Evolutionary conservation across 2,797 vertebrate genomes (phyloP).

Genomic region (Cynodonichthys magdalenae): DNA sequence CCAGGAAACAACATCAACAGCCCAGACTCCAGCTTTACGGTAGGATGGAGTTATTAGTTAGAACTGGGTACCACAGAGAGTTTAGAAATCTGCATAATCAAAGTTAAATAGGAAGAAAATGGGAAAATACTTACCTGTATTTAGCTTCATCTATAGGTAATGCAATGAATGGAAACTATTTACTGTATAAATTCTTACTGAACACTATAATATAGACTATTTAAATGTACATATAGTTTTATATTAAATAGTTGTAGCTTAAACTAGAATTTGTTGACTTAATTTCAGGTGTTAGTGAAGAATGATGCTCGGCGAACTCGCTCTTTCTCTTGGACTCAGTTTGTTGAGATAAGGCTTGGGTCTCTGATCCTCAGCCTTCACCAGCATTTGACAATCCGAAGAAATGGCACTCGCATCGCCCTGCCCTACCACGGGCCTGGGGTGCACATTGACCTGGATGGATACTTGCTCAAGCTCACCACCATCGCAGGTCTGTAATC

Average conservation of each 20-base stretch:
- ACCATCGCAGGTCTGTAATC: slow-evolving; percentile 87
- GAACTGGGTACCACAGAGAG: background rate
- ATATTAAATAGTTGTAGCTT: background rate
- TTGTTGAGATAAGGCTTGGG: slow-evolving; percentile 89
- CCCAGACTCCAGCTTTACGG: slow-evolving; percentile 86
- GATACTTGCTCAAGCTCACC: slow-evolving; percentile 95
- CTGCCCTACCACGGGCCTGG: slow-evolving; percentile 90
- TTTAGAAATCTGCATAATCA: background rate
- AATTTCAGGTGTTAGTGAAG: slow-evolving; percentile 87
- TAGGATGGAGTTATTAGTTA: slow-evolving; percentile 4
- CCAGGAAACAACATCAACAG: slow-evolving; percentile 49
- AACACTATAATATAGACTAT: too few relatives aligned
- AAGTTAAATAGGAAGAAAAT: background rate
- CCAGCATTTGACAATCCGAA: slow-evolving; percentile 94
- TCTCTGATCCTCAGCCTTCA: slow-evolving; percentile 89
- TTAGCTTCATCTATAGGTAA: background rate
- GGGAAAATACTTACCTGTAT: background rate
- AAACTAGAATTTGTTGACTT: background rate
- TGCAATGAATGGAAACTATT: too few relatives aligned
- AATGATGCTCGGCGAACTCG: slow-evolving; percentile 94
- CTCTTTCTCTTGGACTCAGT: slow-evolving; percentile 98
- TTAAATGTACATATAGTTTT: background rate
- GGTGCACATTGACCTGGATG: slow-evolving; percentile 93
- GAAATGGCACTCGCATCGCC: slow-evolving; percentile 92
- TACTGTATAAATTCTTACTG: too few relatives aligned